Evolutionary conservation across 2,113 vertebrate species (phyloP).

Genomic region (Lagopus muta): DNA sequence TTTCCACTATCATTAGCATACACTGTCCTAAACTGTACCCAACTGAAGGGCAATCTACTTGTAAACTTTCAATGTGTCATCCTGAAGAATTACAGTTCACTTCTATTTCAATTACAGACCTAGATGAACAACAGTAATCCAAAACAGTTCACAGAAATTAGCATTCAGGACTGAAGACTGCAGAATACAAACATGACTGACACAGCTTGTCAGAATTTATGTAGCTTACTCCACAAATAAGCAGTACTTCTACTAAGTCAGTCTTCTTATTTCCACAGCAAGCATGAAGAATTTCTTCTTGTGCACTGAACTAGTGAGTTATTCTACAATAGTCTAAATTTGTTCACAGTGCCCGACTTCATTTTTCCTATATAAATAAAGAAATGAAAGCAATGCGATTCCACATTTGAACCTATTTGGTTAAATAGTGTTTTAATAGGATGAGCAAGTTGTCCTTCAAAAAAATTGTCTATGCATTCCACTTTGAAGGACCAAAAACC

Average conservation of each 20-base stretch:
- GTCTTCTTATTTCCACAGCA: neutral
- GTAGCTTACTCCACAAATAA: neutral
- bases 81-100: neutral
- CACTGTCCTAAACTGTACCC: neutral
- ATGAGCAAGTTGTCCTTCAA: neutral
- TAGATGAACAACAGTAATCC: fast-evolving
- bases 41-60: neutral
- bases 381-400: neutral
- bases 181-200: neutral
- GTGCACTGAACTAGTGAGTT: neutral
- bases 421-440: neutral
- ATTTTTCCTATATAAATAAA: neutral
- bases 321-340: neutral
- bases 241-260: neutral
- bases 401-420: neutral
- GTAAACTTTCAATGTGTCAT: neutral
- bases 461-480: neutral
- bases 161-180: neutral
- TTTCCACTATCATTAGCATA: neutral
- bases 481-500: neutral
- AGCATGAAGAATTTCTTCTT: neutral
- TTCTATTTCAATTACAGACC: neutral
- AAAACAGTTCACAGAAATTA: neutral
- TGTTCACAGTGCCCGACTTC: neutral
- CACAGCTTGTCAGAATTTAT: neutral